phyloP scores from a whole-genome alignment of 2,797 vertebrate species.

The Eulemur albifrons region DNA sequence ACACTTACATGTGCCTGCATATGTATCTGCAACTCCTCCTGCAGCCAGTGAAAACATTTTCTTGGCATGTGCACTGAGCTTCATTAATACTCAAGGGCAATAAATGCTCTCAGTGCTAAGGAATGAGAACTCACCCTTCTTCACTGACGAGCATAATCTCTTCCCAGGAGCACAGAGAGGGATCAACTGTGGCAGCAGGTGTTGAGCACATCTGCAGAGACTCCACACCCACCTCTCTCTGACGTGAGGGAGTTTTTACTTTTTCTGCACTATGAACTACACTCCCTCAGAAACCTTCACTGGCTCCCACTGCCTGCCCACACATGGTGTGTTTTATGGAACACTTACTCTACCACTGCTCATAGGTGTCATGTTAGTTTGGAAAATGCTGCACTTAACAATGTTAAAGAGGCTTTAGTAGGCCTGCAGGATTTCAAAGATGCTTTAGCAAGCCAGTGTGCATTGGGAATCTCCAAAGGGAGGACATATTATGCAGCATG shows the following conservation, averaged over 20 bases:
- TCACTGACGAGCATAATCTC: slow-evolving; percentile 14
- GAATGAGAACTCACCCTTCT: slow-evolving; percentile 53
- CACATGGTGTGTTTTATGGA: neutral
- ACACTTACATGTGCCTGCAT: neutral
- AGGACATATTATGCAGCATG: neutral
- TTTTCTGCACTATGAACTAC: neutral
- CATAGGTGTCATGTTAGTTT: neutral
- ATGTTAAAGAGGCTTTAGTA: neutral
- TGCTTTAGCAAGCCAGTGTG: neutral
- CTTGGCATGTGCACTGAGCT: slow-evolving; percentile 21
- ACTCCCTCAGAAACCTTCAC: neutral
- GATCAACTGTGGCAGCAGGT: slow-evolving; percentile 20
- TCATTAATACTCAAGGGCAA: slow-evolving; percentile 33
- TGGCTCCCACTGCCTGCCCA: slow-evolving; percentile 17
- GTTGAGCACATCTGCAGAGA: slow-evolving; percentile 1
- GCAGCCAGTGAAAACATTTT: slow-evolving; percentile 52
- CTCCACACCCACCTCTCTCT: slow-evolving; percentile 18
- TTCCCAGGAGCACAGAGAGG: slow-evolving; percentile 16
- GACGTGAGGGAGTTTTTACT: neutral
- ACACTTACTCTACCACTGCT: neutral
- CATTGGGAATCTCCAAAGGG: neutral
- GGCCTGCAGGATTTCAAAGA: neutral
- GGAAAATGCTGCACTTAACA: neutral
- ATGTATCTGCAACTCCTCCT: neutral
- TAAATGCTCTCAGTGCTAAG: slow-evolving; percentile 40